These are phyloP conservation scores for Regulus satrapa DNA, from an alignment of 2,113 vertebrate genomes.

Conservation along the genomic window DNA sequence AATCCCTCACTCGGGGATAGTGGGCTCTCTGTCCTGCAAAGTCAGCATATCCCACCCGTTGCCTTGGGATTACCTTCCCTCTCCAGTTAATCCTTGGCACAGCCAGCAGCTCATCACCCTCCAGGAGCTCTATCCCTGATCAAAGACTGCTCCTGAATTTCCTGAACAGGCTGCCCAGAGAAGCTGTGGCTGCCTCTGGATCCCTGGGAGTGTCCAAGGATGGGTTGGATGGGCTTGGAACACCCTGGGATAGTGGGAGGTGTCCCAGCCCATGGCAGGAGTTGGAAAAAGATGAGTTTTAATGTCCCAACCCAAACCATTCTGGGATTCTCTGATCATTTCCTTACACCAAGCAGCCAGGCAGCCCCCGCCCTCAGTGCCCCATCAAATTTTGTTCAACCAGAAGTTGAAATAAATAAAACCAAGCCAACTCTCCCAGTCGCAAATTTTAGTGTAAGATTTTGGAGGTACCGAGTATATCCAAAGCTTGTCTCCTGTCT, in stretches of 20 bases:
- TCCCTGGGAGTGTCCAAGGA: background rate
- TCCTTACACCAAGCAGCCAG: fast-evolving
- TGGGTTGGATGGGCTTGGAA: fast-evolving
- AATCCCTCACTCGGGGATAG: background rate
- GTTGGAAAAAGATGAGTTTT: background rate
- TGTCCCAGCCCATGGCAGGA: background rate
- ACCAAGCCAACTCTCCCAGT: background rate
- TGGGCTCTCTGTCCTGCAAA: background rate
- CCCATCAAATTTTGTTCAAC: background rate
- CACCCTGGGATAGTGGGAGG: fast-evolving
- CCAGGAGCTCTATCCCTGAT: background rate
- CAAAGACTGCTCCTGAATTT: background rate
- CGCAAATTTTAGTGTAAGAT: background rate
- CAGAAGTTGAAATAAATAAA: background rate
- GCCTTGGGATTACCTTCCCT: background rate
- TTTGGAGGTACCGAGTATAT: background rate
- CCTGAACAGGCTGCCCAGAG: background rate
- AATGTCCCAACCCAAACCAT: background rate
- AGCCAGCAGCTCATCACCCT: background rate
- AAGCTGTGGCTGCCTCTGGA: background rate
- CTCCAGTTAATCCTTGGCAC: background rate
- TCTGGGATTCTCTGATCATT: background rate
- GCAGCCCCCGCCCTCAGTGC: background rate
- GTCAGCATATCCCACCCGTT: background rate
- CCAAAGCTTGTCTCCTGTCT: background rate